Base-by-base conservation (phyloP, 2,113 vertebrate genomes). In the Arizona elegans region DNA sequence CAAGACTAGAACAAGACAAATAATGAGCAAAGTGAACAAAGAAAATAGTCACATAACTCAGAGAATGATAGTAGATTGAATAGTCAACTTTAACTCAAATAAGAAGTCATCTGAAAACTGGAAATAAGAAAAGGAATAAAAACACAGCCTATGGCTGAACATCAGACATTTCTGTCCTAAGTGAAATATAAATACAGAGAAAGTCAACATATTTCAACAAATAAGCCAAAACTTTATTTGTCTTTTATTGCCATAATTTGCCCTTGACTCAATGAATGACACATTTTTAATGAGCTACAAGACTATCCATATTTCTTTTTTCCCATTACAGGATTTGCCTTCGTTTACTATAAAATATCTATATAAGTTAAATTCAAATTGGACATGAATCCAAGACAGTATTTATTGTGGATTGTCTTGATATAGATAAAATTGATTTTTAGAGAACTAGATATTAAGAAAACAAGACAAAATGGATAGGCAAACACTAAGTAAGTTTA, bases 321-420 rank as follows among this genome's bases (percentile, higher is more conserved):
- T 17, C 94, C 93, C 93, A 91, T 91, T 95, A 92, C 23, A 12
- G 89, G 11, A 55, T 38, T 88, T 43, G 75, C 23, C 43, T 21
- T 94, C 90, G 65, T 24, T 94, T 95, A 94, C 59, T 91, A 88
- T 93, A 54, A 91, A 95, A 93, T 59, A 59, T 94, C 85, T 94
- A 93, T 85, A 5, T 19, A 92, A 95, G 94, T 95, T 19, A 94
- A 92, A 94, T 56, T 33, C 33, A 91, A 15, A 2, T 1, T 50
- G 19, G 26, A 59, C n/a, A 87, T 86, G 6, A 17, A 0, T 62
- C 11, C 5, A 29, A 59, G 10, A 87, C 1, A 50, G 3, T 12
- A 87, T 24, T 62, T 17, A 11, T 59, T 62, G 8, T 50, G 4
- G 59, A 91, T 86, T 13, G 23, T 47, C 23, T 29, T 8, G 1